Base-by-base conservation (phyloP, 1,140 invertebrate species). In the Megathymus violae region DNA sequence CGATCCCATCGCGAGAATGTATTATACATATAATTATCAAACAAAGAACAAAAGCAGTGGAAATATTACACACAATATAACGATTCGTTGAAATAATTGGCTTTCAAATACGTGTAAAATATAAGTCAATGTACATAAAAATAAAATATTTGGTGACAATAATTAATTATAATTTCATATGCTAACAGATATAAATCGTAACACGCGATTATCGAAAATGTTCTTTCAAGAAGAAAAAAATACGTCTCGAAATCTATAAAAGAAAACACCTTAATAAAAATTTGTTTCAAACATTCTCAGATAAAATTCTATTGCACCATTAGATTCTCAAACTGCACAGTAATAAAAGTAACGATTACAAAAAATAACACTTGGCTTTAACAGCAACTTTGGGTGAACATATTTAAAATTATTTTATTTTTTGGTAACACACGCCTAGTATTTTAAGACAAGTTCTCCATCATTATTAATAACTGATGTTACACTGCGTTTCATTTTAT, bases 41-140 rank as follows among this genome's bases (percentile, higher is more conserved):
- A 25, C n/a, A n/a, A n/a, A n/a, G n/a, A n/a, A n/a, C n/a, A n/a
- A n/a, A n/a, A n/a, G n/a, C n/a, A n/a, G n/a, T n/a, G n/a, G n/a
- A n/a, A n/a, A n/a, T n/a, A n/a, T n/a, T n/a, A n/a, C n/a, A n/a
- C n/a, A n/a, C n/a, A n/a, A n/a, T n/a, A n/a, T n/a, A n/a, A n/a
- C n/a, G n/a, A n/a, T n/a, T n/a, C n/a, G n/a, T n/a, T n/a, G n/a
- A n/a, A n/a, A n/a, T n/a, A 31, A 13, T 22, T 11, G 58, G 17
- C 6, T 7, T 46, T 59, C 17, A 25, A 34, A 27, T 38, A 47
- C 51, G 40, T 40, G 47, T n/a, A 52, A 11, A 62, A 67, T 51
- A 40, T 11, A 14, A 38, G 13, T 3, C 3, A 10, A 3, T 38
- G 1, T 11, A 10, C 2, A 10, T 3, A 14, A 3, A 38, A 38